Evolutionary conservation across 2,888 invertebrate species (phyloP).

Genomic region (Chrysodeixis includens): DNA sequence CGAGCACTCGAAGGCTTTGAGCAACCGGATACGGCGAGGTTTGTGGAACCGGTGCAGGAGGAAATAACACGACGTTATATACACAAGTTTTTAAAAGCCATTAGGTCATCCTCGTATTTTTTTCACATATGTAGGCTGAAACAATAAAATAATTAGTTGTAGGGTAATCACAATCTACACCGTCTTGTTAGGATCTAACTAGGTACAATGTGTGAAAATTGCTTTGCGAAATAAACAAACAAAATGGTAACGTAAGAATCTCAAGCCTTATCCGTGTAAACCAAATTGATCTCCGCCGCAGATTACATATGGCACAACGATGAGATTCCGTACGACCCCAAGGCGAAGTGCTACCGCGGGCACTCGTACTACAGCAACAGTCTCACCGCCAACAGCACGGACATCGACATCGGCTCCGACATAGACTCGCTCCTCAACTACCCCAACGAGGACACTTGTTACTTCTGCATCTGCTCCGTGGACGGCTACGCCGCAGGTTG

Average conservation of each 20-base stretch:
- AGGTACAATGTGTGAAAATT: background rate
- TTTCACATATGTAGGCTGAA: background rate
- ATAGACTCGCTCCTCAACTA: constrained; percentile 73
- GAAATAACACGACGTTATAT: constrained; percentile 32
- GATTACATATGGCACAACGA: constrained; percentile 84
- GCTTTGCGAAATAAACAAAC: background rate
- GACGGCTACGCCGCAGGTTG: constrained; percentile 66
- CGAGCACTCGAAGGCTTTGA: constrained; percentile 67
- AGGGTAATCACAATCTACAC: background rate
- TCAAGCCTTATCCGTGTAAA: too few species aligned
- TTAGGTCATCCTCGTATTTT: background rate
- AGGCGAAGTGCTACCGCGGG: constrained; percentile 73
- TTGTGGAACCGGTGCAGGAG: constrained; percentile 64
- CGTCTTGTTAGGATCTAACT: background rate
- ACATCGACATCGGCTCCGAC: constrained; percentile 67
- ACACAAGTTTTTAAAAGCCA: background rate
- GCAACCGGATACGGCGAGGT: constrained; percentile 77
- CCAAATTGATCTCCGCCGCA: constrained; percentile 54
- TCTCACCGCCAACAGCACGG: constrained; percentile 69
- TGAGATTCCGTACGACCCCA: constrained; percentile 77
- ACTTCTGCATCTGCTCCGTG: constrained; percentile 76
- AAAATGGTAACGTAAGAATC: background rate
- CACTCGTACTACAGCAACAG: constrained; percentile 80
- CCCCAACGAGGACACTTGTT: constrained; percentile 62
- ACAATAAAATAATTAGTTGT: background rate